Conservation (phyloP, 2,888 invertebrate species). For the Bombyx huttoni region DNA sequence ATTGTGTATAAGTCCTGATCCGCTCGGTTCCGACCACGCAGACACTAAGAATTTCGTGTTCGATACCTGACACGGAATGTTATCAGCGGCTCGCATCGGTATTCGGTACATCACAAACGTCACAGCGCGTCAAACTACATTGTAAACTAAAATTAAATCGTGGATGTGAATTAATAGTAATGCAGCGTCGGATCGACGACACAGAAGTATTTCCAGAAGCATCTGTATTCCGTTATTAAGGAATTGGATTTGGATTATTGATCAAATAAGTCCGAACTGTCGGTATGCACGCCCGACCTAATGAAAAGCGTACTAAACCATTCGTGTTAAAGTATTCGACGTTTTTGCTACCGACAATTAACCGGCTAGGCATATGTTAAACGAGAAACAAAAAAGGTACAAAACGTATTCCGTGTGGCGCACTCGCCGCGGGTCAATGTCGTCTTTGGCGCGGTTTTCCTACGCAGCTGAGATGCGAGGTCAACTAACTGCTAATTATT, state of each 20-base stretch:
- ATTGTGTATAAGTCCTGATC: conserved; percentile 36
- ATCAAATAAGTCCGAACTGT: conserved; percentile 36
- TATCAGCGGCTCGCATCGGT: conserved; percentile 59
- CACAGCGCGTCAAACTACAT: conserved; percentile 43
- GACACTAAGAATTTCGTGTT: conserved; percentile 61
- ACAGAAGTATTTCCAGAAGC: conserved; percentile 18
- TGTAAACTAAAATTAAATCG: conserved; percentile 53
- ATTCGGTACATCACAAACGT: conserved; percentile 48
- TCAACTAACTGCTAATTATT: conserved; percentile 60
- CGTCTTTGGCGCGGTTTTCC: conserved; percentile 46
- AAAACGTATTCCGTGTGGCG: conserved; percentile 6
- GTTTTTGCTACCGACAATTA: conserved; percentile 20
- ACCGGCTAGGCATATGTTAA: conserved; percentile 7
- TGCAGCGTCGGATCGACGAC: conserved; percentile 26
- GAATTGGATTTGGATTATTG: conserved; percentile 59
- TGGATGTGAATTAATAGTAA: conserved; percentile 42
- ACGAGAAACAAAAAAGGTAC: conserved; percentile 3
- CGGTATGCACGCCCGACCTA: conserved; percentile 26
- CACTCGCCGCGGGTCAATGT: conserved; percentile 41
- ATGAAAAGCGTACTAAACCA: conserved; percentile 22
- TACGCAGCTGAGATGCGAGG: conserved; percentile 40
- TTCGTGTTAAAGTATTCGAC: conserved; percentile 22
- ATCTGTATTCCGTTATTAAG: conserved; percentile 39
- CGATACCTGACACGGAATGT: conserved; percentile 62
- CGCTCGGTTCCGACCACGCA: conserved; percentile 45